Conservation (phyloP, 2,888 invertebrate species). For the Prosapia bicincta region DNA sequence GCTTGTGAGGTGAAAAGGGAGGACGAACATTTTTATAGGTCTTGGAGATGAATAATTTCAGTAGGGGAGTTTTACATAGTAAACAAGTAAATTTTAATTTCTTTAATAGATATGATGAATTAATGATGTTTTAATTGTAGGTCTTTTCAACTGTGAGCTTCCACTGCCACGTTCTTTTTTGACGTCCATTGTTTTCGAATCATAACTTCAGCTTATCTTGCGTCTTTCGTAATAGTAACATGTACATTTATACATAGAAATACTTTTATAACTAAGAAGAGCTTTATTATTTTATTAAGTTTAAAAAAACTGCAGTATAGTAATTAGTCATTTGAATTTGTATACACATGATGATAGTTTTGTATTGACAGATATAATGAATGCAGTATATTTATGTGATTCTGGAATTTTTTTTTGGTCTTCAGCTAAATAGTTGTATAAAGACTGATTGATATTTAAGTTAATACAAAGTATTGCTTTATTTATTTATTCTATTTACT, state of each 20-base stretch:
- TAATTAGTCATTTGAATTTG: not conserved
- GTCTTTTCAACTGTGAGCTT: not conserved
- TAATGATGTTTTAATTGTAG: no score
- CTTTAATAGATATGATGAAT: no score
- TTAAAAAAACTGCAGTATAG: not conserved
- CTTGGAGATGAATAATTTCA: no score
- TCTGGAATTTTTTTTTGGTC: no score
- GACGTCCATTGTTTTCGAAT: not conserved
- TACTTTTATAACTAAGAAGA: not conserved
- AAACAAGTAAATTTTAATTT: no score
- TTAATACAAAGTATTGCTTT: not conserved
- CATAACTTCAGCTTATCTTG: not conserved
- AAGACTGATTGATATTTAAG: not conserved
- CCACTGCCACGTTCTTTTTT: not conserved
- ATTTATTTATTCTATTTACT: not conserved
- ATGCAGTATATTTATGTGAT: no score
- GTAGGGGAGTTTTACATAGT: no score
- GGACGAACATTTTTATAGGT: no score
- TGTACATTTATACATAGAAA: not conserved
- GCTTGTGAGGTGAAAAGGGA: no score
- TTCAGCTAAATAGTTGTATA: no score
- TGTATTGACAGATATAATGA: no score
- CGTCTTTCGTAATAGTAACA: not conserved
- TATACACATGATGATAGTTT: not conserved
- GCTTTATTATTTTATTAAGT: constrained; percentile 2